Base-by-base conservation (phyloP, 2,888 invertebrate species). In the Trichogramma dendrolimi region DNA sequence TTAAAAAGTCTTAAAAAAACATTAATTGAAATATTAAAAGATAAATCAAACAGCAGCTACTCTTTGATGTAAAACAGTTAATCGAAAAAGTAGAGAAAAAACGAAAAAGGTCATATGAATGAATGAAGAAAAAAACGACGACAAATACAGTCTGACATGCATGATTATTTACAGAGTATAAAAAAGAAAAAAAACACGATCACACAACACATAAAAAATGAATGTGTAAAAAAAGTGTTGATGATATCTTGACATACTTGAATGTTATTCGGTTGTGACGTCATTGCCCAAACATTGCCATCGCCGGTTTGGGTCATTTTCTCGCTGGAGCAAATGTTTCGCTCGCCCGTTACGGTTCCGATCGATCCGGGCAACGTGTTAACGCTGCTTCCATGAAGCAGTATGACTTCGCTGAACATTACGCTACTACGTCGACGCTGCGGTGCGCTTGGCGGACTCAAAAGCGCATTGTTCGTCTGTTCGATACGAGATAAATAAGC, bases 301-400 rank as follows among this genome's bases (percentile, higher is more conserved):
- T 87, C 87, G 52, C 87, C 86, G 68, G 92, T 91, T 81, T 93
- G 93, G 4, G 93, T 93, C 86, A 91, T 93, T 79, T 93, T 93
- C 77, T 93, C 93, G 49, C 90, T 91, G 56, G 90, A 91, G 78
- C 90, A 91, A 44, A 91, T 82, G 75, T 85, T 86, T 73, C 83
- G 84, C 70, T 82, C 83, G 64, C 81, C 85, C 50, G 77, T 73
- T 47, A 75, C 74, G 58, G 70, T 69, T 43, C 71, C 70, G 48
- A 71, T 67, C 10, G 75, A 70, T 57, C 72, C 72, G 53, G 79
- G 76, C 66, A 76, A 69, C 40, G 73, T 72, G 65, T 77, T 78
- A 53, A 75, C 77, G 69, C 80, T 79, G 70, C 80, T 77, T 38
- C 86, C 86, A 73, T 92, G 91, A 43, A 91, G 83, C 48, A 92